phyloP scores from a whole-genome alignment of 2,797 vertebrate genomes.

The Buceros bicornis region DNA sequence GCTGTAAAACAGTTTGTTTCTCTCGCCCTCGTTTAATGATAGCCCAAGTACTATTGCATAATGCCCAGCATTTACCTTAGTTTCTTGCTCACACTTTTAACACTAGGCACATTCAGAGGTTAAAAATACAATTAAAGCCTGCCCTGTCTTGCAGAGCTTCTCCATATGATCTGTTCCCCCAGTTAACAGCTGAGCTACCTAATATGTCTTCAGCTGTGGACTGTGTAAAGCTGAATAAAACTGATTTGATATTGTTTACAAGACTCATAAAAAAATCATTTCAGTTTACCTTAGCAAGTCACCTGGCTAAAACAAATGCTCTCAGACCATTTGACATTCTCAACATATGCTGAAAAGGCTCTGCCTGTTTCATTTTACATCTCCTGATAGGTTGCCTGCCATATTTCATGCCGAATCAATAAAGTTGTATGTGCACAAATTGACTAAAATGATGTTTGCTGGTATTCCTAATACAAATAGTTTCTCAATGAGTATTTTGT shows the following conservation, averaged over 20 bases:
- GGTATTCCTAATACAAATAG: background rate
- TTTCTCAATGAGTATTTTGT: background rate
- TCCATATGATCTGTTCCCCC: background rate
- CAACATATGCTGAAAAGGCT: background rate
- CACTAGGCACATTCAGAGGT: slow-evolving; percentile 4
- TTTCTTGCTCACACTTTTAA: slow-evolving; percentile 5
- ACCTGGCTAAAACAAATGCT: background rate
- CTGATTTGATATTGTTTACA: background rate
- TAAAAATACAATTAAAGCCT: background rate
- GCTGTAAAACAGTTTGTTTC: background rate
- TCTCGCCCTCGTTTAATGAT: background rate
- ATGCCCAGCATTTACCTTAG: slow-evolving; percentile 20
- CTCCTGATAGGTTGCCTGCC: background rate
- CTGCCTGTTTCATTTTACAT: background rate
- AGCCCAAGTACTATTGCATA: slow-evolving; percentile 58
- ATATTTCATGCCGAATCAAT: slow-evolving; percentile 47
- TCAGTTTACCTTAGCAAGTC: background rate
- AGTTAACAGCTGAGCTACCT: background rate
- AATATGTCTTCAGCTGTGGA: background rate
- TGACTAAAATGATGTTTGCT: background rate
- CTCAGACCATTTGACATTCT: background rate
- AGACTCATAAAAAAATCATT: background rate
- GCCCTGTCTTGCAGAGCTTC: background rate
- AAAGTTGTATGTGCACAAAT: slow-evolving; percentile 1
- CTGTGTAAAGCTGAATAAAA: background rate